Evolutionary conservation across 2,888 invertebrate species (phyloP), one percentile per base, ranked within the genome.

Genomic region (Volucella inanis): DNA sequence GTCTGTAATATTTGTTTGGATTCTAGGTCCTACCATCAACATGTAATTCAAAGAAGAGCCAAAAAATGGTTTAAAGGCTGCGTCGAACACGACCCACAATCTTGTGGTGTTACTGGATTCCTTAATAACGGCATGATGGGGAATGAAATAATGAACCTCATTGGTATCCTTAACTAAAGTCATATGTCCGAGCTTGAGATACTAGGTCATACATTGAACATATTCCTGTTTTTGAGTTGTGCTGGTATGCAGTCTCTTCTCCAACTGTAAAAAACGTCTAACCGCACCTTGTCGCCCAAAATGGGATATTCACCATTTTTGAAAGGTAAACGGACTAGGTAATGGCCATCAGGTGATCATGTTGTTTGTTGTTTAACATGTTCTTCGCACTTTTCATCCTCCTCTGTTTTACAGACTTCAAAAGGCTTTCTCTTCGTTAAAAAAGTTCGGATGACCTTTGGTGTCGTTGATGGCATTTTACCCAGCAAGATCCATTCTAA

Each of bases 41-140:
- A 11, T 15, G 39, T 52, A 31, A 31, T 65, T 65, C 39, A 47
- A 47, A 4, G 64, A 49, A 41, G 59, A 61, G 47, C 22, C 61
- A 62, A 45, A 62, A 47, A 38, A 31, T n/a, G 62, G 22, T 62
- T 49, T 31, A n/a, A 62, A 62, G 8, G 14, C 47, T 47, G 31
- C 49, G 14, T 64, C 64, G 38, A 64, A 64, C 8, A 64, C 64
- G 11, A 49, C 8, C 15, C 47, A 22, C 38, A 64, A 22, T 8
- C 11, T 49, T 3, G 47, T 64, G 31, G 64, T 64, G 49, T 38
- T 64, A 64, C 64, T 64, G 50, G 50, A 64, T 39, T 64, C 39
- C 39, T 64, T 64, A 8, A 64, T 50, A 12, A 49, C 64, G 15
- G 64, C 47, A n/a, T 64, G 62, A 64, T 64, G 62, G 8, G 50